These are phyloP conservation scores for Cataglyphis altisquamis DNA, from an alignment of 2,888 invertebrate genomes.

Conservation along the genomic window DNA sequence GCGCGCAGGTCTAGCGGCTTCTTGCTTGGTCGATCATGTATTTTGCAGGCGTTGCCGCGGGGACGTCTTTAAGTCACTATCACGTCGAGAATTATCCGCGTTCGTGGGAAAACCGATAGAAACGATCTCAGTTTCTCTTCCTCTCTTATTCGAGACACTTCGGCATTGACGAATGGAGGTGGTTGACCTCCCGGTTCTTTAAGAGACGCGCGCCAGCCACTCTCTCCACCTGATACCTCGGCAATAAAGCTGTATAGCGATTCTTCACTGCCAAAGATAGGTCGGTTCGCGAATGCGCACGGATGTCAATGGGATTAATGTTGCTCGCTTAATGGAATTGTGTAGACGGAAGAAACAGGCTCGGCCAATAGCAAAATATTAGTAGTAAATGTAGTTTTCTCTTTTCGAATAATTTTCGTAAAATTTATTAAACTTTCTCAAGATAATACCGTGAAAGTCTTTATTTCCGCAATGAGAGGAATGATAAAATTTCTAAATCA, in stretches of 20 bases:
- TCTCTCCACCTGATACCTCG: slow-evolving; percentile 58
- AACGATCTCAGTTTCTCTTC: slow-evolving; percentile 48
- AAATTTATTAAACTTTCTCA: slow-evolving; percentile 31
- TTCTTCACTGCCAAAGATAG: slow-evolving; percentile 64
- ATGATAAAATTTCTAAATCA: slow-evolving; percentile 11
- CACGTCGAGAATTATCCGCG: slow-evolving; percentile 35
- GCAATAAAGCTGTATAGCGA: slow-evolving; percentile 59
- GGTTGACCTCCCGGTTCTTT: slow-evolving; percentile 65
- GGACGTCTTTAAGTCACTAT: slow-evolving; percentile 54
- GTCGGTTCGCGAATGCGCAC: slow-evolving; percentile 40
- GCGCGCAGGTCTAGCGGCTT: slow-evolving; percentile 34
- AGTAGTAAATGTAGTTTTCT: slow-evolving; percentile 35
- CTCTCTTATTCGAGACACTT: slow-evolving; percentile 45
- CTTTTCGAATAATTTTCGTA: slow-evolving; percentile 28
- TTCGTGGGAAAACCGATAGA: slow-evolving; percentile 61
- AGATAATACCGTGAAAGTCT: slow-evolving; percentile 19
- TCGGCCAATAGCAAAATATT: slow-evolving; percentile 18
- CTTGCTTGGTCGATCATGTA: slow-evolving; percentile 48
- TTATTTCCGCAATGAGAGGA: background rate
- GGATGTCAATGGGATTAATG: slow-evolving; percentile 55
- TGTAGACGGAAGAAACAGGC: slow-evolving; percentile 7
- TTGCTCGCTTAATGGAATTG: slow-evolving; percentile 46
- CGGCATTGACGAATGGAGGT: slow-evolving; percentile 65
- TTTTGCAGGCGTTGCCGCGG: slow-evolving; percentile 41
- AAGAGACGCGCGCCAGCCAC: slow-evolving; percentile 61